Evolutionary conservation across 2,797 vertebrate species (phyloP), one percentile per base, ranked within the genome.

Genomic region (Hemibagrus guttatus): DNA sequence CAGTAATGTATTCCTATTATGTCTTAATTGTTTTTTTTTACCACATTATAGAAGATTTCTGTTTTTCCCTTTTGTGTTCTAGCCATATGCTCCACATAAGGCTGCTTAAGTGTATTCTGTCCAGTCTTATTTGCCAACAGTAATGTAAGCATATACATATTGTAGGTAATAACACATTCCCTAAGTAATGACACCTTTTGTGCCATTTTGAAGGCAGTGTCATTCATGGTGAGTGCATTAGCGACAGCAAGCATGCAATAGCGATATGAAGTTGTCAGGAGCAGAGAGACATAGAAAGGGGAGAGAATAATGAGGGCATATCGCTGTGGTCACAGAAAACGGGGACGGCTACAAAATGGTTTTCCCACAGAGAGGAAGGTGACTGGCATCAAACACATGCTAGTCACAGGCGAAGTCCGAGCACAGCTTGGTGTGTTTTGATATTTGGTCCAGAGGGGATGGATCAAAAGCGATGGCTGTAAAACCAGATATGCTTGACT

Each of bases 371-470:
- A 80, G 75, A 80, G 52, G 39, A 85, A 85, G 83, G 83, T 85
- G 76, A 81, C 83, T 63, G 75, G 75, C 83, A 72, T 88, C 78
- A 81, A 84, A 84, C 28, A 59, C 74, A 26, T 72, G 68, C 39
- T 31, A 52, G 49, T 28, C 23, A 72, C 17, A 12, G 46, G 39
- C n/a, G 2, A 28, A 83, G 64, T 84, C 56, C 74, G 54, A 82
- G 28, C 12, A 5, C 26, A 59, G 28, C n/a, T 75, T 49, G 56
- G 13, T 64, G 42, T 86, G 17, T 59, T 74, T 86, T 86, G 54
- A 86, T 52, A 52, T 35, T 21, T 17, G 17, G 66, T 31, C 58
- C 58, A 56, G 80, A 46, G 13, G 28, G 31, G 31, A 68, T 6
- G 21, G 28, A 69, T 83, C 31, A 74, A 59, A 83, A 59, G 26